Evolutionary conservation across 2,888 invertebrate species (phyloP).

Genomic region (Chelonus formosanus): DNA sequence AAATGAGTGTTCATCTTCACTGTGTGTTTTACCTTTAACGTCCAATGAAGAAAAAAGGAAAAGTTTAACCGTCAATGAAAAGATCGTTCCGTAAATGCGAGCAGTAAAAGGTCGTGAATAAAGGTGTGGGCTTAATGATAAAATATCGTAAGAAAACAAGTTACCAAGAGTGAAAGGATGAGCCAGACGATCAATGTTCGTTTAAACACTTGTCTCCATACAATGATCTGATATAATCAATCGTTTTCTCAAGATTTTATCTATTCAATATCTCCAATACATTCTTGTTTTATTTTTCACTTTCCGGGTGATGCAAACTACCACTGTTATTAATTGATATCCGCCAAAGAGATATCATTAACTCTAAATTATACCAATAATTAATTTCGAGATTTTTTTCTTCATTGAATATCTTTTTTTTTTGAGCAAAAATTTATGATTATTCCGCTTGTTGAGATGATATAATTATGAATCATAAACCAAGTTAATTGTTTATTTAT

Average conservation of each 20-base stretch:
- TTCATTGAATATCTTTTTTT: too few relatives aligned
- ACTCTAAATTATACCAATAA: too few relatives aligned
- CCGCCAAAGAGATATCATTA: too few relatives aligned
- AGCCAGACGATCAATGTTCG: constrained; percentile 7
- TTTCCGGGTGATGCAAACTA: too few relatives aligned
- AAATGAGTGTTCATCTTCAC: background rate
- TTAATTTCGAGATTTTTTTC: too few relatives aligned
- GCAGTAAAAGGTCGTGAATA: constrained; percentile 30
- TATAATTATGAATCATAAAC: too few relatives aligned
- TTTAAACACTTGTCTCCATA: background rate
- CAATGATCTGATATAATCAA: constrained; percentile 8
- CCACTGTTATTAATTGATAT: too few relatives aligned
- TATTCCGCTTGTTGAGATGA: too few relatives aligned
- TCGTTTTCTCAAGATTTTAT: background rate
- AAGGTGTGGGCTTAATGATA: constrained; percentile 22
- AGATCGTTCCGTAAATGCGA: constrained; percentile 20
- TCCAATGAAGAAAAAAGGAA: constrained; percentile 3
- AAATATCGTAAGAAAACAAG: background rate
- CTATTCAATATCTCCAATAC: background rate
- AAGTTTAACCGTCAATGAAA: constrained; percentile 14
- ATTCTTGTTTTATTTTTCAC: background rate
- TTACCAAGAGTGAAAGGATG: constrained; percentile 34
- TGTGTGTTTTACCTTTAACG: background rate
- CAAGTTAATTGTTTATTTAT: too few relatives aligned
- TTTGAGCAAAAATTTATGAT: too few relatives aligned